phyloP scores from a whole-genome alignment of 2,797 vertebrate species.

The Tenualosa ilisha region DNA sequence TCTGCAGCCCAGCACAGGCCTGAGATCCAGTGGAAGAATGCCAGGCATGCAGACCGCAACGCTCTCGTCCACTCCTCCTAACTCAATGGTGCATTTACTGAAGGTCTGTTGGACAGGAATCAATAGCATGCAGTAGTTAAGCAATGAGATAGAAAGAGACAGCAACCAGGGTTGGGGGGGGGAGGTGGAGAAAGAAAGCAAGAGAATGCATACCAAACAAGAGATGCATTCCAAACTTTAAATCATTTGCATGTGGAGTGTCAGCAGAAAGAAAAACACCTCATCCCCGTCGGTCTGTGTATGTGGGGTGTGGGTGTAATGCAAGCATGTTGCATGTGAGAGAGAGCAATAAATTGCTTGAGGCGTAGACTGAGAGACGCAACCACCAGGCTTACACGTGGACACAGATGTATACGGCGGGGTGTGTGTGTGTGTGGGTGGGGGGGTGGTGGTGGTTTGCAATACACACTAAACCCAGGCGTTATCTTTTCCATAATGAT shows the following conservation, averaged over 20 bases:
- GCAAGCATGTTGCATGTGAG: constrained; percentile 21
- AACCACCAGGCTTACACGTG: not conserved
- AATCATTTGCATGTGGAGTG: constrained; percentile 59
- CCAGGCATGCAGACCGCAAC: constrained; percentile 58
- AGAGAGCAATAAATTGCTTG: not conserved
- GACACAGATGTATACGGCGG: not conserved
- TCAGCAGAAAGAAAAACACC: constrained; percentile 48
- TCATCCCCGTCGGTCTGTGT: constrained; percentile 38
- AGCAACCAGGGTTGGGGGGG: constrained; percentile 13
- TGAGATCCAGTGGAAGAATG: constrained; percentile 61
- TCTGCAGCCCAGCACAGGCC: constrained; percentile 41
- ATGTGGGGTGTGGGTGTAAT: constrained; percentile 21
- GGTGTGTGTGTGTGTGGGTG: not conserved
- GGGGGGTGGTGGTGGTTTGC: too few species aligned
- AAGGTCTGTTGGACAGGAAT: constrained; percentile 58
- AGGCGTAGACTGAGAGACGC: not conserved
- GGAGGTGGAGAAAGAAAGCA: constrained; percentile 37
- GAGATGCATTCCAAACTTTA: constrained; percentile 57
- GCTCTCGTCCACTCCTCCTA: constrained; percentile 58
- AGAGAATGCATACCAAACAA: constrained; percentile 8
- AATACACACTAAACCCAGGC: constrained; percentile 1
- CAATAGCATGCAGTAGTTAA: constrained; percentile 62
- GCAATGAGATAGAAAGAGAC: constrained; percentile 26
- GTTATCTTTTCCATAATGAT: constrained; percentile 16
- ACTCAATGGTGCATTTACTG: constrained; percentile 66